Percentiles rank a stretch among this genome's conserved stretches.
Evolutionary conservation across 2,113 vertebrate genomes (phyloP).

Genomic region (Pelecanoides urinatrix): DNA sequence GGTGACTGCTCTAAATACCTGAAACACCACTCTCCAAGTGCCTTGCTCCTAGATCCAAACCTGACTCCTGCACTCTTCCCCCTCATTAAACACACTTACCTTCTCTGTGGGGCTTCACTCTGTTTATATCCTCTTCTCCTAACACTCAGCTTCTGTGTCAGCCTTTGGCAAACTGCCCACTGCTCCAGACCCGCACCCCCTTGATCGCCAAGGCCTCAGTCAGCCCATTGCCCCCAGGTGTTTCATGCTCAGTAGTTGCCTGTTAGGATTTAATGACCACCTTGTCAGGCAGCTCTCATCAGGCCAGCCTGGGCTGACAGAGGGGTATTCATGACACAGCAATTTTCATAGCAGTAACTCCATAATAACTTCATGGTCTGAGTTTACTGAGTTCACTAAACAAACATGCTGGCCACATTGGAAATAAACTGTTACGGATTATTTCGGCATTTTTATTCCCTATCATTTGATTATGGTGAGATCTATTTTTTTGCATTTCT

Average conservation of each 20-base stretch:
- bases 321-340: neutral
- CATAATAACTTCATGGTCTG: neutral
- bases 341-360: neutral
- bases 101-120: neutral
- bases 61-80: fast-evolving
- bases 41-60: neutral
- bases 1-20: neutral
- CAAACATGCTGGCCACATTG: neutral
- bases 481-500: neutral
- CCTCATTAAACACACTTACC: neutral
- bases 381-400: neutral
- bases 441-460: neutral
- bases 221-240: neutral
- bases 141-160: neutral
- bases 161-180: neutral
- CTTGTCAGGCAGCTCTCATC: neutral
- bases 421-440: neutral
- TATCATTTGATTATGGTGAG: neutral
- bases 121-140: neutral
- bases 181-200: neutral
- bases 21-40: fast-evolving
- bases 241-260: neutral
- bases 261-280: neutral
- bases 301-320: neutral
- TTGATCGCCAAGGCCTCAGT: neutral